These are phyloP conservation scores for Phodopus roborovskii DNA, from an alignment of 2,113 vertebrate species.

Conservation along the genomic window DNA sequence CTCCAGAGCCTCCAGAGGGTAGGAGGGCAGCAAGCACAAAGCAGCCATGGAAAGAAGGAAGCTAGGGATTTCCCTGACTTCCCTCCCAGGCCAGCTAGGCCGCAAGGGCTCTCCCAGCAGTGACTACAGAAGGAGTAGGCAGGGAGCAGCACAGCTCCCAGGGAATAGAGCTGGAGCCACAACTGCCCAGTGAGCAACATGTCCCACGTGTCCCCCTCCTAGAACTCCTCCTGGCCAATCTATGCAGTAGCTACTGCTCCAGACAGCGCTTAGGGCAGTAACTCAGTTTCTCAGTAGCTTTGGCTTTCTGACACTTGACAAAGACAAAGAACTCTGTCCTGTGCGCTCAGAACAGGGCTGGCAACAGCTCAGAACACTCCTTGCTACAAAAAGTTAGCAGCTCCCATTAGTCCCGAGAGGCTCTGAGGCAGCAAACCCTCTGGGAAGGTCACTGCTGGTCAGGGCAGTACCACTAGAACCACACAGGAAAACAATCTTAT, in stretches of 20 bases:
- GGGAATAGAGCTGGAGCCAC: background rate
- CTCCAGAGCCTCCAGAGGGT: background rate
- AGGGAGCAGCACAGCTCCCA: slow-evolving; percentile 44
- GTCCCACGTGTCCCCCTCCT: background rate
- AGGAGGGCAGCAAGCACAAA: accelerated
- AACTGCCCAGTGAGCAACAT: background rate
- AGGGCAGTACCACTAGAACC: background rate
- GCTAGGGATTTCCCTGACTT: background rate
- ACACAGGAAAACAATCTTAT: background rate
- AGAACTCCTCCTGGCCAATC: slow-evolving; percentile 47
- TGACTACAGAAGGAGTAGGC: background rate
- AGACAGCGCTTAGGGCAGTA: background rate
- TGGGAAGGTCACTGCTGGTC: accelerated
- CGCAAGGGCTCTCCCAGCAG: background rate
- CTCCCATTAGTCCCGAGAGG: background rate
- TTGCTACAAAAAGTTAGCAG: background rate
- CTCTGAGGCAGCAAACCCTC: background rate
- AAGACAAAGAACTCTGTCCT: background rate
- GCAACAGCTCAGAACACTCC: background rate
- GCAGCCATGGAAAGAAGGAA: background rate
- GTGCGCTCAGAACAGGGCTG: too few relatives aligned
- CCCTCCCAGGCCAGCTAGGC: background rate
- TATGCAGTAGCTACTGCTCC: background rate
- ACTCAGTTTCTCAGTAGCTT: background rate
- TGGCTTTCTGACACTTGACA: background rate